phyloP scores from a whole-genome alignment of 2,797 vertebrate species.

The Adelosebastes latens region DNA sequence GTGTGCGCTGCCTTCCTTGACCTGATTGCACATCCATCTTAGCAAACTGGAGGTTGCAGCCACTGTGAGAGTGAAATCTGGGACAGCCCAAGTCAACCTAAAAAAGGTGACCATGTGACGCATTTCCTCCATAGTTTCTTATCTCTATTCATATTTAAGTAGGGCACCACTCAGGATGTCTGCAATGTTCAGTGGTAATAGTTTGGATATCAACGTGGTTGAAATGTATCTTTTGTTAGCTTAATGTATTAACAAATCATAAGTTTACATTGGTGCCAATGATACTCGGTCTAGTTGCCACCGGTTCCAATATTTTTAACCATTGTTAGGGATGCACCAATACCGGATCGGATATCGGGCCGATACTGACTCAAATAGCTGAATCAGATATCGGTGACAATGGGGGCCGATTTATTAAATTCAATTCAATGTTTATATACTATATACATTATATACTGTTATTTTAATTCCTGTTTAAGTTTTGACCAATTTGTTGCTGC shows the following conservation, averaged over 20 bases:
- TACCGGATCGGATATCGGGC: no score
- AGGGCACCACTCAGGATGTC: constrained; percentile 32
- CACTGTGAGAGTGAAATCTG: constrained; percentile 63
- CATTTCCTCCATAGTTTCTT: constrained; percentile 50
- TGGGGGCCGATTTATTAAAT: no score
- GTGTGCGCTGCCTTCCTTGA: constrained; percentile 34
- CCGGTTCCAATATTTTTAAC: not conserved
- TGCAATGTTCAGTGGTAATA: not conserved
- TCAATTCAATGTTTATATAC: no score
- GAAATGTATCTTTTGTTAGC: not conserved
- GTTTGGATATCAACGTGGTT: not conserved
- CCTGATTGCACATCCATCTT: constrained; percentile 57
- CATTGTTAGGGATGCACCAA: no score
- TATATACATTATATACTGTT: no score
- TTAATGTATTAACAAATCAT: not conserved
- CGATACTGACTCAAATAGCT: no score
- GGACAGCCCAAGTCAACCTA: constrained; percentile 71
- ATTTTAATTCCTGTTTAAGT: no score
- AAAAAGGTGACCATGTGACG: constrained; percentile 67
- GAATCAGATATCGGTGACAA: no score
- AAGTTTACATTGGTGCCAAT: not conserved
- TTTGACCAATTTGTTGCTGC: no score
- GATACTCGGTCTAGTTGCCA: not conserved
- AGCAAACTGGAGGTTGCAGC: constrained; percentile 31
- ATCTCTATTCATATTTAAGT: constrained; percentile 53